Percentiles rank a stretch among this genome's conserved stretches.
These are phyloP conservation scores for Cetonia aurata DNA, from an alignment of 2,888 invertebrate genomes.

Conservation along the genomic window DNA sequence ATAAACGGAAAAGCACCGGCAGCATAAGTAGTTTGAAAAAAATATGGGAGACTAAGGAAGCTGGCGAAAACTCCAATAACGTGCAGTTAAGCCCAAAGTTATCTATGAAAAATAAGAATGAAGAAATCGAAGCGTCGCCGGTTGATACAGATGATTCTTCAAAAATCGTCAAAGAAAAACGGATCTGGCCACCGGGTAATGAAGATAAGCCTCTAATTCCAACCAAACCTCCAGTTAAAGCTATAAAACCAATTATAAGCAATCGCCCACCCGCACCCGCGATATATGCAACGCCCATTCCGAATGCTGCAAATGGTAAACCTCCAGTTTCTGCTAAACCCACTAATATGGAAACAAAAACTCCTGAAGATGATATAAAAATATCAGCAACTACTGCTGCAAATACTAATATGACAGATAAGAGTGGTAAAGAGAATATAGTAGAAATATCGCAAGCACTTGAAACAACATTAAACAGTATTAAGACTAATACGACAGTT, in stretches of 20 bases:
- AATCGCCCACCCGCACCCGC: constrained; percentile 69
- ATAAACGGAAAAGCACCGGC: constrained; percentile 91
- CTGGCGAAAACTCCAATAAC: constrained; percentile 65
- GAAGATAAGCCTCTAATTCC: constrained; percentile 80
- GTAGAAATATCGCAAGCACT: constrained; percentile 76
- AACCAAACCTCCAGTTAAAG: constrained; percentile 75
- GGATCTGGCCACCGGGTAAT: constrained; percentile 69
- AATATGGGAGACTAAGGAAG: constrained; percentile 89
- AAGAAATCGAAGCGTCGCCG: constrained; percentile 65
- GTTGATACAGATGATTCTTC: constrained; percentile 63
- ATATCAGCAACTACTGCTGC: constrained; percentile 67
- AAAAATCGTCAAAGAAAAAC: constrained; percentile 65
- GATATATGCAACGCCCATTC: constrained; percentile 84
- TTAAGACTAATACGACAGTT: constrained; percentile 69
- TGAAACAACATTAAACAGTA: constrained; percentile 75
- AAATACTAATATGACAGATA: constrained; percentile 44
- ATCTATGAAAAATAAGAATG: constrained; percentile 66
- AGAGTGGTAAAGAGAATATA: constrained; percentile 69
- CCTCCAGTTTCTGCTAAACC: constrained; percentile 70
- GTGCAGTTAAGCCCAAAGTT: constrained; percentile 78
- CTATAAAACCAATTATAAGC: constrained; percentile 71
- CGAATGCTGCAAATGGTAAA: constrained; percentile 59
- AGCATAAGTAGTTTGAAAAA: constrained; percentile 93
- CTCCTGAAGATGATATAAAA: constrained; percentile 63
- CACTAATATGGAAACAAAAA: constrained; percentile 62